Conservation (phyloP, 2,888 invertebrate species). For the Tenthredo notha region DNA sequence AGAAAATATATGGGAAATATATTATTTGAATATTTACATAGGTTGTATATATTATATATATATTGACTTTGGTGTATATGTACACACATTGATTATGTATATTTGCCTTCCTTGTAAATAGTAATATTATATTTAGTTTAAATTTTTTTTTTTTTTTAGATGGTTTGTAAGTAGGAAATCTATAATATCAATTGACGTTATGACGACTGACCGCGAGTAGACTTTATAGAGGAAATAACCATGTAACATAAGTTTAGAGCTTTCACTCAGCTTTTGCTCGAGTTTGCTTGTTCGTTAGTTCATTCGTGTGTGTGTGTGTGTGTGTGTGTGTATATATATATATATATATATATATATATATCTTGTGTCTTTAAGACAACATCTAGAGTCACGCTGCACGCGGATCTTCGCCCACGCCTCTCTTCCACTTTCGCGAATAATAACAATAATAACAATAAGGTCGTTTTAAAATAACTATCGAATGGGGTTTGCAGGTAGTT, state of each 20-base stretch:
- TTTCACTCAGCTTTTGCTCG: constrained; percentile 33
- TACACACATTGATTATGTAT: not conserved
- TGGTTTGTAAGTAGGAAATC: constrained; percentile 43
- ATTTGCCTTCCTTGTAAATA: not conserved
- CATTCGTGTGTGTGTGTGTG: not conserved
- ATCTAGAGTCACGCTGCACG: constrained; percentile 29
- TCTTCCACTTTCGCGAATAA: constrained; percentile 40
- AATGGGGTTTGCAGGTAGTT: not conserved
- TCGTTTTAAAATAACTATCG: not conserved
- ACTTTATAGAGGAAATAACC: constrained; percentile 3
- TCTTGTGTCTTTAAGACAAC: constrained; percentile 12
- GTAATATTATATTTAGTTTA: constrained; percentile 30
- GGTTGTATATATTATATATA: too few species aligned
- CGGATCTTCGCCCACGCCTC: constrained; percentile 49
- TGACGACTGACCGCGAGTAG: constrained; percentile 39
- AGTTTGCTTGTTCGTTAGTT: not conserved
- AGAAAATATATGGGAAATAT: not conserved
- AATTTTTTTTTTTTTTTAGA: not conserved
- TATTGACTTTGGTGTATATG: not conserved
- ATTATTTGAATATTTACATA: not conserved
- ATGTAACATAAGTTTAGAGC: constrained; percentile 23
- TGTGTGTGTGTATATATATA: too few species aligned
- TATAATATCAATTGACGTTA: constrained; percentile 43
- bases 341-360: too few species aligned
- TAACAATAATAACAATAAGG: constrained; percentile 27